These are phyloP conservation scores for Onthophagus taurus DNA, from an alignment of 1,140 invertebrate genomes.

Conservation along the genomic window DNA sequence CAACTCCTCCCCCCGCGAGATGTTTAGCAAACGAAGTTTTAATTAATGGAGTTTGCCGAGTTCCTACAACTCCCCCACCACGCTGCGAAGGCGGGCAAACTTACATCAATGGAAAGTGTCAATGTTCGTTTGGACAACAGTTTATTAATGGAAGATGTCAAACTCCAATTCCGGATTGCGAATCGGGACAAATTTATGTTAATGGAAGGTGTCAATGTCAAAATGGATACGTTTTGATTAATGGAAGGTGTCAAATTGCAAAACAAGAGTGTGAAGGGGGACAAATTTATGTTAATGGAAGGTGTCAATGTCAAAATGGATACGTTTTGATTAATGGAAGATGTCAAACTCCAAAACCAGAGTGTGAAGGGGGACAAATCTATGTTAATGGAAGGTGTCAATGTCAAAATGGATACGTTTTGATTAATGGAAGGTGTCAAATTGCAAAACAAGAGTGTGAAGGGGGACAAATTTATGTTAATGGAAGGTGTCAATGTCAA, in stretches of 20 bases:
- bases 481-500: no score
- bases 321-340: no score
- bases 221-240: not conserved
- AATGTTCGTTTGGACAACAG: not conserved
- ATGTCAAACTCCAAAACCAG: no score
- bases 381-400: no score
- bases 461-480: no score
- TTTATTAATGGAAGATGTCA: not conserved
- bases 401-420: no score
- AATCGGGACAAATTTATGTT: not conserved
- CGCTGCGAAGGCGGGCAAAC: not conserved
- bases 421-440: no score
- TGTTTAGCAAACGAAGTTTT: constrained; percentile 5
- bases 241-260: not conserved
- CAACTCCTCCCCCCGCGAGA: constrained; percentile 1
- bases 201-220: not conserved
- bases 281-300: no score
- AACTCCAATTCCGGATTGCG: not conserved
- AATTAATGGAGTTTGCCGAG: constrained; percentile 6
- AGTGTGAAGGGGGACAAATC: no score
- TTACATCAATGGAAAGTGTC: constrained; percentile 4
- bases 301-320: no score
- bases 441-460: no score
- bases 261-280: no score
- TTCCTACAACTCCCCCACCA: constrained; percentile 6